A percentile compares a stretch with the other conserved stretches of the same genome.
Evolutionary conservation across 2,113 vertebrate genomes (phyloP).

Genomic region (Oxyura jamaicensis): DNA sequence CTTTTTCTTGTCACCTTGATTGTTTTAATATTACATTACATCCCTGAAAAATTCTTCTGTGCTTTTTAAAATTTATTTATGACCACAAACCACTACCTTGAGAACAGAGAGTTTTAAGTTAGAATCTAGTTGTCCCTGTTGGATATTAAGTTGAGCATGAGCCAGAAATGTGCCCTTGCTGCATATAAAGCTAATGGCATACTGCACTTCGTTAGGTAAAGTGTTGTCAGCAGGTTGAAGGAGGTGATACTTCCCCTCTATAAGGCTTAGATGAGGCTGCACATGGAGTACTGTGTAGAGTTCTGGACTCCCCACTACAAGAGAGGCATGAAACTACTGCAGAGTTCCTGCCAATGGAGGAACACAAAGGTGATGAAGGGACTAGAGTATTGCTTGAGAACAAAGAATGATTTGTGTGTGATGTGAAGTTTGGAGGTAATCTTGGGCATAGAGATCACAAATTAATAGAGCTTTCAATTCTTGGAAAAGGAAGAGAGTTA

Average conservation of each 20-base stretch:
- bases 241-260: background rate
- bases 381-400: background rate
- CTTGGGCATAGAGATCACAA: no score
- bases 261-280: background rate
- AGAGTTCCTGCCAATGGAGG: background rate
- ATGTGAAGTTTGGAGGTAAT: no score
- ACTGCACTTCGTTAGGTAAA: background rate
- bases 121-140: background rate
- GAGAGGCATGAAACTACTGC: background rate
- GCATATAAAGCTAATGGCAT: background rate
- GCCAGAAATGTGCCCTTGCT: background rate
- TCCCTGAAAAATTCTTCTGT: background rate
- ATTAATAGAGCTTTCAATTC: no score
- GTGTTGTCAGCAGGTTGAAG: background rate
- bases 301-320: background rate
- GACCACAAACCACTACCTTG: background rate
- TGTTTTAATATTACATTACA: background rate
- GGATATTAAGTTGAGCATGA: background rate
- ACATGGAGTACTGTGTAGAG: background rate
- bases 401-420: no score
- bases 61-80: background rate
- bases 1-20: background rate
- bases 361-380: background rate
- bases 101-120: background rate
- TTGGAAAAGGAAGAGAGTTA: background rate